Conservation (phyloP, 2,113 vertebrate genomes). For the Tachysurus fulvidraco region DNA sequence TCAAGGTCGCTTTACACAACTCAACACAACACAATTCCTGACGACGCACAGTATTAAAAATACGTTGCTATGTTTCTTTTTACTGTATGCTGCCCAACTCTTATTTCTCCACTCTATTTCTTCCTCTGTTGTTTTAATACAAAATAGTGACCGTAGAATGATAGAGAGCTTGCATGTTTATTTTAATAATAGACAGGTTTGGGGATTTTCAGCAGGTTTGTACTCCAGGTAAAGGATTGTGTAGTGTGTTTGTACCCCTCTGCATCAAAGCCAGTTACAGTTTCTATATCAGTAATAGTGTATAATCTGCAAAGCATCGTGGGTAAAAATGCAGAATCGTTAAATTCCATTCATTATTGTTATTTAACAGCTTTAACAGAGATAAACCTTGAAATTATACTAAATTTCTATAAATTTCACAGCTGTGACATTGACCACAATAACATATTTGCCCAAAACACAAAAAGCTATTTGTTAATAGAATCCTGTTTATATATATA, state of each 20-base stretch:
- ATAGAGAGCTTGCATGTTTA: not conserved
- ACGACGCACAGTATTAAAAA: not conserved
- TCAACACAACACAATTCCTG: not conserved
- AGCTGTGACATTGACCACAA: too few species aligned
- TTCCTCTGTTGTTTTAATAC: not conserved
- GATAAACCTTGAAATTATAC: too few species aligned
- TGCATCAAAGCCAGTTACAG: too few species aligned
- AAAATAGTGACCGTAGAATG: not conserved
- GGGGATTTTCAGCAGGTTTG: too few species aligned
- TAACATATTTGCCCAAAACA: too few species aligned
- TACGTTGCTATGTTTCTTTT: not conserved
- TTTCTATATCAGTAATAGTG: too few species aligned
- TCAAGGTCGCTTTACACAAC: too few species aligned
- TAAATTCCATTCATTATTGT: not conserved
- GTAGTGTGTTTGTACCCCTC: too few species aligned
- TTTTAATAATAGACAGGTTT: too few species aligned
- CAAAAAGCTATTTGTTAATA: not conserved
- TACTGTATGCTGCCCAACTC: not conserved
- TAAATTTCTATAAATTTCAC: too few species aligned
- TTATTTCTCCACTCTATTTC: not conserved
- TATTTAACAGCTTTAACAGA: not conserved
- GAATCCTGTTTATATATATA: not conserved
- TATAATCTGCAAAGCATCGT: not conserved
- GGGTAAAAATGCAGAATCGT: not conserved
- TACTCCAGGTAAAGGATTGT: too few species aligned